Base-by-base conservation (phyloP, 2,888 invertebrate genomes). In the Ophraella communa region DNA sequence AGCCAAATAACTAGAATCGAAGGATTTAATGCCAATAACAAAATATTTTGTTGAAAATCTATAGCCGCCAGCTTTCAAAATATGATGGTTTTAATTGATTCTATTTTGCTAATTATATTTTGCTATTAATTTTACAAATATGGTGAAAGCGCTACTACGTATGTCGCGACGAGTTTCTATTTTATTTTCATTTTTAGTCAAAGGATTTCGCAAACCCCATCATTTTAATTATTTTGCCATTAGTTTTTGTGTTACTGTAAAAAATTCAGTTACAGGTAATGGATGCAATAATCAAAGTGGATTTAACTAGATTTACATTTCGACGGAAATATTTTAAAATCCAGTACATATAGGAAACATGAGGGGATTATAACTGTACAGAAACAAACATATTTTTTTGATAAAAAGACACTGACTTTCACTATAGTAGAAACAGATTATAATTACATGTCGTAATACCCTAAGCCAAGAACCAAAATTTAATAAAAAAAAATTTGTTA, bases 41-140 rank as follows among this genome's bases (percentile, higher is more conserved):
- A 55, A 55, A 62, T 62, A 45, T 55, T 62, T 4, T 24, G 39
- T 47, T 44, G 55, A 20, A 56, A 56, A 62, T 62, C 35, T 47
- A 17, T 23, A 10, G 23, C 47, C 17, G 24, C 10, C 27, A 33
- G 58, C 47, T 59, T 58, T 64, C 58, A 58, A 58, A 65, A 53
- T 55, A 44, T 57, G 23, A 53, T 62, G 47, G 56, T 35, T 45
- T 51, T 65, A 65, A 65, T 65, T 65, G 61, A 65, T 61, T 65
- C 58, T 58, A 62, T 65, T 62, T 62, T 35, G 45, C 65, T 65
- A 65, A 65, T 65, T 65, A 65, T 58, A 62, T 62, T 65, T 65
- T 39, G 27, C 39, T 52, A 62, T 61, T 52, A 61, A 62, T 58
- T 52, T 49, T 18, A 52, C 52, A 49, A 58, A 54, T 57, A 65